Conservation (phyloP, 2,888 invertebrate genomes). For the Tupiocoris notatus region DNA sequence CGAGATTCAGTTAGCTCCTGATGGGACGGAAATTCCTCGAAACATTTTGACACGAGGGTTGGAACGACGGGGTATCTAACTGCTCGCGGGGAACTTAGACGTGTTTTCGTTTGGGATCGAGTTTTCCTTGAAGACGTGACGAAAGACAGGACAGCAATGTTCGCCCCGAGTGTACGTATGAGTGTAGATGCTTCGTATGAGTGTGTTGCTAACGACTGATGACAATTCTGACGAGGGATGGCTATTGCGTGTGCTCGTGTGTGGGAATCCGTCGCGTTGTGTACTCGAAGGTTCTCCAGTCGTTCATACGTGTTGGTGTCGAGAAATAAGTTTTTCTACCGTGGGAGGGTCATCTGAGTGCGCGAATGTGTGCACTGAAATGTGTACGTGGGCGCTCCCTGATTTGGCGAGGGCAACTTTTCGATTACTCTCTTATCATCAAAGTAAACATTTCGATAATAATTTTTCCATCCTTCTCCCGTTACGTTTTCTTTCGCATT, state of each 20-base stretch:
- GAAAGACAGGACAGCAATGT: background rate
- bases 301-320: background rate
- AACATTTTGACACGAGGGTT: too few relatives aligned
- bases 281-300: background rate
- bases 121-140: background rate
- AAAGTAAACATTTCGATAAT: constrained; percentile 3
- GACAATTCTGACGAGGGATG: constrained; percentile 8
- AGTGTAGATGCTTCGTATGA: background rate
- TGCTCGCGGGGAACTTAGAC: background rate
- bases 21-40: too few relatives aligned
- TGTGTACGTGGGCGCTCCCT: background rate
- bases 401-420: background rate
- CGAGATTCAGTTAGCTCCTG: too few relatives aligned
- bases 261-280: background rate
- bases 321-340: background rate
- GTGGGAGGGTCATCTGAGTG: background rate
- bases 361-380: background rate
- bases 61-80: too few relatives aligned
- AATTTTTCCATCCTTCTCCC: background rate
- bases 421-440: constrained; percentile 2
- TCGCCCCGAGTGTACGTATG: background rate
- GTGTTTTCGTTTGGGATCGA: background rate
- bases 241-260: background rate
- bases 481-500: background rate
- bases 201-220: constrained; percentile 5